Base-by-base conservation (phyloP, 2,888 invertebrate genomes). In the Thera britannica region DNA sequence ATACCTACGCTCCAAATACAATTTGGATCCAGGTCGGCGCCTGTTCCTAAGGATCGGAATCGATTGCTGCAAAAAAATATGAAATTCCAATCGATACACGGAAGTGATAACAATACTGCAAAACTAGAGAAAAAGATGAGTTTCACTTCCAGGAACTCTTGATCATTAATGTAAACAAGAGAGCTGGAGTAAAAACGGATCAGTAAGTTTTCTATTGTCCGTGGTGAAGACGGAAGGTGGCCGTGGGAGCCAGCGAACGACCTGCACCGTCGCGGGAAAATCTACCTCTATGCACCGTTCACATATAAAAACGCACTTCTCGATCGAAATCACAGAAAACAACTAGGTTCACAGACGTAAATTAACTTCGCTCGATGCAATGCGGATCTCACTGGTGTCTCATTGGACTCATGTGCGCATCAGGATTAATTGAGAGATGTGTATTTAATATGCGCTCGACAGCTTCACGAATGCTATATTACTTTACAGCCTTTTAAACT, bases 71-170 rank as follows among this genome's bases (percentile, higher is more conserved):
- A 89, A 87, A 86, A 87, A 86, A 79, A 76, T 72, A 77, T 87
- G 44, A 38, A 59, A 48, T 3, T 41, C 54, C 54, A 46, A 79
- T 77, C 73, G 67, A 77, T 87, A 69, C 86, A 76, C 90, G 90
- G 90, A 91, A 92, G 86, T 84, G 74, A 83, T 84, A 81, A 83
- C 73, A 83, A 75, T 85, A 86, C 86, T 83, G 83, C 77, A 87
- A 84, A 83, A 82, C 79, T 77, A 76, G 77, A 87, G 82, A 89
- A 88, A 88, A 87, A 90, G 79, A 80, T 75, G 83, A 83, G 88
- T 89, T 87, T 88, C 84, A 81, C 84, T 92, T 89, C 91, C 86
- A 90, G 88, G 91, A 90, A 92, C 83, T 80, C 79, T 83, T 81
- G 83, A 86, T 83, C 79, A 87, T 85, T 87, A 85, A 87, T 83